A percentile compares a stretch with the other conserved stretches of the same genome.
These are phyloP conservation scores for Coleophora deauratella DNA, from an alignment of 2,888 invertebrate species.

Conservation along the genomic window DNA sequence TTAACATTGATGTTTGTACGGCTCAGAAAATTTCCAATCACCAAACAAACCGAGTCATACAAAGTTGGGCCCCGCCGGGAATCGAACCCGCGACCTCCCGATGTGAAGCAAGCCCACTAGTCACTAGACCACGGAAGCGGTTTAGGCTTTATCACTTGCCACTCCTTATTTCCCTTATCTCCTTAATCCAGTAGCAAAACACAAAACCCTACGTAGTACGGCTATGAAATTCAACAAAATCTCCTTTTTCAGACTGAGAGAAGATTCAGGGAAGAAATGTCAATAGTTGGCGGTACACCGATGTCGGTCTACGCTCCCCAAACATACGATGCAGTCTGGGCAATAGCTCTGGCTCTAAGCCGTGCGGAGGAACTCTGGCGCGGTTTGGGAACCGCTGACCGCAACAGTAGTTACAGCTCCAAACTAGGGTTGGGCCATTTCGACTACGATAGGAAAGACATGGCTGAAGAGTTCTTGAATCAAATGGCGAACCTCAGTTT, in stretches of 20 bases:
- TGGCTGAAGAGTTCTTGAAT: slow-evolving; percentile 80
- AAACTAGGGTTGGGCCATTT: slow-evolving; percentile 74
- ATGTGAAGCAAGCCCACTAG: too few species aligned
- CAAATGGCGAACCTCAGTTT: slow-evolving; percentile 84
- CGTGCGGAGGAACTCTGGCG: slow-evolving; percentile 77
- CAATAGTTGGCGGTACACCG: slow-evolving; percentile 52
- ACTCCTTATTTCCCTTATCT: too few species aligned
- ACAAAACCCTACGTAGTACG: too few species aligned
- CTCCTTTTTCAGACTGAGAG: slow-evolving; percentile 76
- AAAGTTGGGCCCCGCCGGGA: too few species aligned
- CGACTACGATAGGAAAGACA: slow-evolving; percentile 81
- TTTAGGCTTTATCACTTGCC: too few species aligned
- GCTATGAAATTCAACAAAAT: too few species aligned
- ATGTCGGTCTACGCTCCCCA: slow-evolving; percentile 83
- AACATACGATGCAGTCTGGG: slow-evolving; percentile 94
- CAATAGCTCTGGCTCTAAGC: slow-evolving; percentile 85
- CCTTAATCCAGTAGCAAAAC: too few species aligned
- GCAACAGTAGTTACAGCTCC: slow-evolving; percentile 27
- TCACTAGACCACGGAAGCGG: too few species aligned
- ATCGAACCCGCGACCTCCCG: too few species aligned
- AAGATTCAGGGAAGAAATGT: slow-evolving; percentile 77
- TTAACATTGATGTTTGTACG: too few species aligned
- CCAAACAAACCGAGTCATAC: too few species aligned
- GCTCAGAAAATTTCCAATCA: too few species aligned
- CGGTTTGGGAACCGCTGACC: slow-evolving; percentile 26